Percentiles rank a stretch among this genome's conserved stretches.
These are phyloP conservation scores for Stichodactyla helianthus DNA, from an alignment of 64 coral and sea anemone species.

Conservation along the genomic window DNA sequence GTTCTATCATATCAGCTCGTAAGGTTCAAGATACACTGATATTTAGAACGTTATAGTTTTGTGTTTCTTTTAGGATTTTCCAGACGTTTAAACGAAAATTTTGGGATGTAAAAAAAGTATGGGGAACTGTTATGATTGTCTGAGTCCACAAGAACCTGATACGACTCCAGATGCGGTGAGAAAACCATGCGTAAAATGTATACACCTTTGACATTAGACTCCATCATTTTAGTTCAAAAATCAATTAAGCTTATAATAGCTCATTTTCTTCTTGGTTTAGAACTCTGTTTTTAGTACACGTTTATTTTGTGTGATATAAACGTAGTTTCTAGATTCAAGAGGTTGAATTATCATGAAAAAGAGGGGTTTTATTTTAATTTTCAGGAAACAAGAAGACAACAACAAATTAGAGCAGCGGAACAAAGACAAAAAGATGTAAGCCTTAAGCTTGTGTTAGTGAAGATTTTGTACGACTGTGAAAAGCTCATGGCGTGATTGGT, in stretches of 20 bases:
- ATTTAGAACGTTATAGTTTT: background rate
- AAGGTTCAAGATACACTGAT: background rate
- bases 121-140: conserved; percentile 59
- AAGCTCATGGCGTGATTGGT: too few species aligned
- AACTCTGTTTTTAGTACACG: too few species aligned
- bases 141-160: conserved; percentile 47
- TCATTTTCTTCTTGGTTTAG: too few species aligned
- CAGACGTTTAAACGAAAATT: background rate
- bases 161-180: conserved; percentile 54
- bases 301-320: background rate
- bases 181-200: background rate
- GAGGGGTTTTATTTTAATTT: background rate
- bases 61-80: background rate
- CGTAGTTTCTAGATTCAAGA: background rate
- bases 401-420: conserved; percentile 73
- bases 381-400: conserved; percentile 72
- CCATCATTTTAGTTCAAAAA: background rate
- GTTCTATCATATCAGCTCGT: background rate
- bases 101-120: conserved; percentile 21
- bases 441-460: background rate
- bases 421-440: conserved; percentile 68
- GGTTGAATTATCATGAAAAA: background rate
- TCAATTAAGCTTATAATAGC: too few species aligned
- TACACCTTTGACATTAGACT: background rate
- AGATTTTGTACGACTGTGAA: too few species aligned